These are phyloP conservation scores for Eilema sororculum DNA, from an alignment of 2,888 invertebrate genomes.

Conservation along the genomic window DNA sequence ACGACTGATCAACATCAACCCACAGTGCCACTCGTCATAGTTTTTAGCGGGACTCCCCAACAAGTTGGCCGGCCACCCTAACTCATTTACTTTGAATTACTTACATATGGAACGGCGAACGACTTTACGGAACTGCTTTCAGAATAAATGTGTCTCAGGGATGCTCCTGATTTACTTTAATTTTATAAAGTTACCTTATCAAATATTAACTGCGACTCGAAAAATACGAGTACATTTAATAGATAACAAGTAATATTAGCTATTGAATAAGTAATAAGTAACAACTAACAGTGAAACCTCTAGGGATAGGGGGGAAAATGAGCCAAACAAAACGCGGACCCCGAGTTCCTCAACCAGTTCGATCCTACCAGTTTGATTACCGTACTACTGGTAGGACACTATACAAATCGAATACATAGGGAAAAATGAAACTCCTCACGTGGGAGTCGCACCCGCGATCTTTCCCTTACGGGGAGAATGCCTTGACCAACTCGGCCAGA, in stretches of 20 bases:
- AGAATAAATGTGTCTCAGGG: conserved; percentile 39
- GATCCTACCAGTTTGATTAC: too few relatives aligned
- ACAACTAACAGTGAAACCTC: not conserved
- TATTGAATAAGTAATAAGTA: not conserved
- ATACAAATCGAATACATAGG: too few relatives aligned
- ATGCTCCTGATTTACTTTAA: conserved; percentile 32
- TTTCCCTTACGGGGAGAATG: too few relatives aligned
- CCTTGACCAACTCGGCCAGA: too few relatives aligned
- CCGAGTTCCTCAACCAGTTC: too few relatives aligned
- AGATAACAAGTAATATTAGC: not conserved
- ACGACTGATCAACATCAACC: conserved; percentile 3
- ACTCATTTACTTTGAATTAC: conserved; percentile 52
- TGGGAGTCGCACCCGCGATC: too few relatives aligned
- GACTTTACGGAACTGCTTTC: conserved; percentile 54
- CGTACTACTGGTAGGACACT: too few relatives aligned
- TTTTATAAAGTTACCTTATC: conserved; percentile 4
- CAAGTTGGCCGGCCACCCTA: conserved; percentile 28
- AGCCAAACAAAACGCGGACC: too few relatives aligned
- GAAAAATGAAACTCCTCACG: too few relatives aligned
- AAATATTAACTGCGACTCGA: not conserved
- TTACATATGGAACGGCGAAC: conserved; percentile 48
- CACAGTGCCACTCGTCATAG: conserved; percentile 23
- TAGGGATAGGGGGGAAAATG: too few relatives aligned
- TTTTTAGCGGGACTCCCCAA: conserved; percentile 42
- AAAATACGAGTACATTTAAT: not conserved